phyloP scores from a whole-genome alignment of 2,797 vertebrate genomes.

The Poeciliopsis gracilis region DNA sequence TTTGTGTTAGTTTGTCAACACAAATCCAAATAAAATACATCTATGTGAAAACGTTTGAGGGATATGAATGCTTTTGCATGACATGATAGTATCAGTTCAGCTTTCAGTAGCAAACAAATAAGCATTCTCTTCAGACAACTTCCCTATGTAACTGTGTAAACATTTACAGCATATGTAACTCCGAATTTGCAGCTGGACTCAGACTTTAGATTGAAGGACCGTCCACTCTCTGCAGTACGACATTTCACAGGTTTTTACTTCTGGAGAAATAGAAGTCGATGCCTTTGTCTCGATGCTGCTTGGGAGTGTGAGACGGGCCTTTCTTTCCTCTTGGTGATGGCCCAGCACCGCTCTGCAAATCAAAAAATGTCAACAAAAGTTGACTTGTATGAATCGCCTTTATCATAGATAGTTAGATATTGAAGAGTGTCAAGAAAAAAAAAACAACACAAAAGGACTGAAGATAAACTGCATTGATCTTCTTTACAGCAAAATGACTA shows the following conservation, averaged over 20 bases:
- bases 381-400: background rate
- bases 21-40: background rate
- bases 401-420: background rate
- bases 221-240: background rate
- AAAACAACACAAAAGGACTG: background rate
- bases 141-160: background rate
- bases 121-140: conserved; percentile 1
- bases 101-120: background rate
- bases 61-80: background rate
- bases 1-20: background rate
- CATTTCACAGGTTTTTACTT: conserved; percentile 74
- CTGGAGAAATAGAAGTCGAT: conserved; percentile 87
- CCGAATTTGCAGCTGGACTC: conserved; percentile 12
- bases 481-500: background rate
- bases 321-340: conserved; percentile 69
- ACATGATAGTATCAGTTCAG: background rate
- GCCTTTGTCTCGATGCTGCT: conserved; percentile 79
- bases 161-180: background rate
- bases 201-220: background rate
- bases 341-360: conserved; percentile 63
- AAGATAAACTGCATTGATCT: background rate
- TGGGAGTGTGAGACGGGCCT: conserved; percentile 68
- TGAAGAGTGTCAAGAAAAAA: background rate
- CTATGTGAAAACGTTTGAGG: background rate
- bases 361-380: background rate